A percentile compares a stretch with the other conserved stretches of the same genome.
Evolutionary conservation across 2,888 invertebrate species (phyloP).

Genomic region (Hirtodrosophila confusa): DNA sequence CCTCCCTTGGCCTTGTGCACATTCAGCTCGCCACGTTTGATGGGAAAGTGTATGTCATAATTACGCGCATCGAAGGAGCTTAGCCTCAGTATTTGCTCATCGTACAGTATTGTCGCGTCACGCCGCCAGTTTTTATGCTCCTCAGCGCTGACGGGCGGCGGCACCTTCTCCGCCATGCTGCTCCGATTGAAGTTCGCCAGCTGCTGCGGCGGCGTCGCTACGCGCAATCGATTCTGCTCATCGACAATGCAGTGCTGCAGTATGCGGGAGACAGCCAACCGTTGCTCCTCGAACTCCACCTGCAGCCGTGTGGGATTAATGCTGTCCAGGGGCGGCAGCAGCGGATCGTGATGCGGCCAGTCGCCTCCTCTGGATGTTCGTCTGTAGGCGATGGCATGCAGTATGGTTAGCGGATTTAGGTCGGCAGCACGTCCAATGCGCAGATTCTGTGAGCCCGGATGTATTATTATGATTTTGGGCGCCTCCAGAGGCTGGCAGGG

Average conservation of each 20-base stretch:
- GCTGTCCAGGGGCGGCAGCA: constrained; percentile 64
- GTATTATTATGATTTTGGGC: constrained; percentile 95
- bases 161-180: constrained; percentile 88
- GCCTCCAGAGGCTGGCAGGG: constrained; percentile 83
- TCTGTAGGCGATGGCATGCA: constrained; percentile 86
- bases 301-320: constrained; percentile 76
- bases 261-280: constrained; percentile 92
- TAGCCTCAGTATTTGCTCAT: constrained; percentile 70
- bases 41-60: constrained; percentile 96
- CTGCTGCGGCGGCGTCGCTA: constrained; percentile 95
- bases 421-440: constrained; percentile 96
- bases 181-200: constrained; percentile 94
- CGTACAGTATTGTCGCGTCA: constrained; percentile 45
- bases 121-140: constrained; percentile 31
- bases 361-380: constrained; percentile 84
- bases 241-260: constrained; percentile 92
- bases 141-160: constrained; percentile 35
- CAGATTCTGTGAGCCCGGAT: constrained; percentile 95
- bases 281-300: constrained; percentile 92
- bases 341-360: constrained; percentile 75
- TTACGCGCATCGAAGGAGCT: constrained; percentile 85
- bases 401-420: constrained; percentile 91
- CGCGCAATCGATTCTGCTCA: constrained; percentile 90
- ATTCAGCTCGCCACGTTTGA: constrained; percentile 94
- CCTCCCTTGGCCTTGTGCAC: constrained; percentile 93